Percentiles rank a stretch among this genome's conserved stretches.
Conservation (phyloP, 2,113 vertebrate species). For the Bungarus multicinctus region DNA sequence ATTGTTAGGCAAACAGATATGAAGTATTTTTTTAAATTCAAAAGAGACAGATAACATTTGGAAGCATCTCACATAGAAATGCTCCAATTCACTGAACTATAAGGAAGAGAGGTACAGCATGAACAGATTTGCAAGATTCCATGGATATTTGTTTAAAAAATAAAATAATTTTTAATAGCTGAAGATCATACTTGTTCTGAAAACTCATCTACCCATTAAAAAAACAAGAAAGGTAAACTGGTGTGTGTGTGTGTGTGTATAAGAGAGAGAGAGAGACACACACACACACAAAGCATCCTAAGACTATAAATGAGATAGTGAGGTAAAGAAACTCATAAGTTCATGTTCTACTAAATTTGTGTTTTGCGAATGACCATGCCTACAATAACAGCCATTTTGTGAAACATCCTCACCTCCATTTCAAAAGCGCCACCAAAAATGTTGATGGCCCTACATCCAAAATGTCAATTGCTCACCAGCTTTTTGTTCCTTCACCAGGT, state of each 20-base stretch:
- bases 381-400: background rate
- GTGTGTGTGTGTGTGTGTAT: background rate
- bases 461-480: conserved; percentile 71
- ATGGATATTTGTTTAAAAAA: background rate
- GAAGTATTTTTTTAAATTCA: background rate
- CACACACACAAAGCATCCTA: background rate
- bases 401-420: background rate
- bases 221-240: background rate
- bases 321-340: background rate
- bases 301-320: background rate
- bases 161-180: background rate
- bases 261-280: too few species aligned
- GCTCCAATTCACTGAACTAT: background rate
- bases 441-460: background rate
- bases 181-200: background rate
- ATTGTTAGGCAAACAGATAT: background rate
- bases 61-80: background rate
- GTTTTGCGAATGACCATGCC: background rate
- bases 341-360: background rate
- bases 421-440: background rate
- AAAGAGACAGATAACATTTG: background rate
- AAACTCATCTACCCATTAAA: background rate
- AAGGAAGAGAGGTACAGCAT: background rate
- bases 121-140: background rate
- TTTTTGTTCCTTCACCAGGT: conserved; percentile 66